These are phyloP conservation scores for Drosophila leontia DNA, from an alignment of 1,140 invertebrate species.

Conservation along the genomic window DNA sequence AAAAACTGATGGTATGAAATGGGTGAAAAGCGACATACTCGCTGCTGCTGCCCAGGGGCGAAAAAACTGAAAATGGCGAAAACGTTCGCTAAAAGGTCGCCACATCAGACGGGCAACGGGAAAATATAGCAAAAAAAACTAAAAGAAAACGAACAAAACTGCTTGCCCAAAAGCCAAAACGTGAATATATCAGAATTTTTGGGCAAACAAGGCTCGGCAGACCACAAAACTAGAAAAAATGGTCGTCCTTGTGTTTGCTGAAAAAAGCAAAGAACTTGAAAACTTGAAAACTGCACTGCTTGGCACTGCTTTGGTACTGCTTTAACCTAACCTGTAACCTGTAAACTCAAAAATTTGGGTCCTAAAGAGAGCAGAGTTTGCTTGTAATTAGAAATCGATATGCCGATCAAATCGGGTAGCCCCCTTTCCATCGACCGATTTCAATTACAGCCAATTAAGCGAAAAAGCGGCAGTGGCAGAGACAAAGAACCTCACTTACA, in stretches of 20 bases:
- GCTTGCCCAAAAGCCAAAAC: conserved; percentile 71
- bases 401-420: background rate
- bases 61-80: conserved; percentile 76
- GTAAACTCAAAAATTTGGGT: background rate
- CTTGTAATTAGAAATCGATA: conserved; percentile 27
- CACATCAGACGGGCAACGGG: conserved; percentile 37
- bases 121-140: conserved; percentile 14
- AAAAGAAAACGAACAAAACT: conserved; percentile 33
- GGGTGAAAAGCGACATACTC: conserved; percentile 25
- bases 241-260: conserved; percentile 7
- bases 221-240: conserved; percentile 30
- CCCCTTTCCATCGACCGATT: conserved; percentile 32
- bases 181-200: conserved; percentile 77
- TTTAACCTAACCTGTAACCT: background rate
- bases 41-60: conserved; percentile 35
- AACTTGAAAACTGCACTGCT: background rate
- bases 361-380: background rate
- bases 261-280: conserved; percentile 10
- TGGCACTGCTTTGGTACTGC: background rate
- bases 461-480: conserved; percentile 44
- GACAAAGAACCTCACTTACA: conserved; percentile 39
- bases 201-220: conserved; percentile 49
- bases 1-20: conserved; percentile 1
- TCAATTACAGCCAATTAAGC: conserved; percentile 75
- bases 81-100: conserved; percentile 76